Conservation (phyloP, 2,888 invertebrate species). For the Dascillus cervinus region DNA sequence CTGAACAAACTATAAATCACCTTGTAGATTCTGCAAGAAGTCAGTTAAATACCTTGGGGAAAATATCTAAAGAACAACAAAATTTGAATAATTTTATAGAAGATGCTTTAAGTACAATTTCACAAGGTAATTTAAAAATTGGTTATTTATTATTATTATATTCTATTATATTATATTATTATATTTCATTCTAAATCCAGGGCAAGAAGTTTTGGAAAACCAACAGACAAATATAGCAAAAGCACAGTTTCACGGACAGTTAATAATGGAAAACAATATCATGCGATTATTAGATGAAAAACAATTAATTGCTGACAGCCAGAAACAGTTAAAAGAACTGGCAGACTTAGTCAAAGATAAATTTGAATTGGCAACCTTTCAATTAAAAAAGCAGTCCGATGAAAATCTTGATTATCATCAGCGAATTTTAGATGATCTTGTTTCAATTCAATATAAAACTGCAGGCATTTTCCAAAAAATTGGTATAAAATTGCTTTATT, state of each 20-base stretch:
- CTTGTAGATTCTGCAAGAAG: constrained; percentile 46
- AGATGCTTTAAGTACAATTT: constrained; percentile 29
- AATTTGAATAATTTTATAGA: constrained; percentile 31
- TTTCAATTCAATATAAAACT: constrained; percentile 47
- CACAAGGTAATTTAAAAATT: constrained; percentile 20
- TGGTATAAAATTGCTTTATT: constrained; percentile 30
- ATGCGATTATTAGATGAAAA: constrained; percentile 51
- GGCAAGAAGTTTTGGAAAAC: constrained; percentile 43
- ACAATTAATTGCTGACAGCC: constrained; percentile 50
- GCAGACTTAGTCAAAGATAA: constrained; percentile 48
- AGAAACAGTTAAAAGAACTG: constrained; percentile 47
- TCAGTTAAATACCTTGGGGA: constrained; percentile 32
- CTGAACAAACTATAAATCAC: constrained; percentile 57
- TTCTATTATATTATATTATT: too few species aligned
- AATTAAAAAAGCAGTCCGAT: constrained; percentile 44
- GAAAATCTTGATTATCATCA: constrained; percentile 47
- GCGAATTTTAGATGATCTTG: constrained; percentile 48
- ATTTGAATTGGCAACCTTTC: constrained; percentile 47
- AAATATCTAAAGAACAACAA: constrained; percentile 32
- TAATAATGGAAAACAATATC: constrained; percentile 48
- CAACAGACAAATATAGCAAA: constrained; percentile 48
- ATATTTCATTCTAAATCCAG: too few species aligned
- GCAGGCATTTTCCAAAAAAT: constrained; percentile 49
- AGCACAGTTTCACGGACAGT: constrained; percentile 45
- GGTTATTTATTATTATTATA: too few species aligned